These are phyloP conservation scores for Stegodyphus dumicola DNA, from an alignment of 1,140 invertebrate genomes.

Conservation along the genomic window DNA sequence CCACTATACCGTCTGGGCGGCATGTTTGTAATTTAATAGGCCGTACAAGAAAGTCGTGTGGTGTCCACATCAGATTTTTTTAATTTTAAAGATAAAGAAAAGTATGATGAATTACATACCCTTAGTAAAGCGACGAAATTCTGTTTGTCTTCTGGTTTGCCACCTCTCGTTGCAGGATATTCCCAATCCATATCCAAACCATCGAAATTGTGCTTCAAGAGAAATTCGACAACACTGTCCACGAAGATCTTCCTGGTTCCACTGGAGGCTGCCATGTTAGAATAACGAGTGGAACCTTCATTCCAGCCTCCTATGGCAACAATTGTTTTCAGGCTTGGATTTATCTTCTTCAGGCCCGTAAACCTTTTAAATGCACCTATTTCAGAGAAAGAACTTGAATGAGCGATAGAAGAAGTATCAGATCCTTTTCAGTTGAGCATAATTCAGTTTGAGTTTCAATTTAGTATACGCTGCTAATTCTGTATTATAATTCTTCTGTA, in stretches of 20 bases:
- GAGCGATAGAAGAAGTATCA: too few relatives aligned
- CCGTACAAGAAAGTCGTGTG: too few relatives aligned
- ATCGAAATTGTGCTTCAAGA: conserved; percentile 80
- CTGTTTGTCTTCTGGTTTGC: conserved; percentile 76
- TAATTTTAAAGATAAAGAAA: not conserved
- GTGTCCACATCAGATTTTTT: too few relatives aligned
- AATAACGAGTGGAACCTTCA: conserved; percentile 84
- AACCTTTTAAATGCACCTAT: conserved; percentile 67
- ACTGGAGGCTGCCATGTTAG: conserved; percentile 75
- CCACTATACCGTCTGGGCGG: too few relatives aligned
- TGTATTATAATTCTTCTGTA: too few relatives aligned
- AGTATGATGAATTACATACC: conserved; percentile 68
- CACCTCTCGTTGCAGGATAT: conserved; percentile 81
- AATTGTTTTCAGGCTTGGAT: conserved; percentile 76
- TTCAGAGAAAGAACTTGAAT: too few relatives aligned
- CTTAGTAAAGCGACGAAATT: conserved; percentile 82
- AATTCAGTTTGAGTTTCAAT: too few relatives aligned
- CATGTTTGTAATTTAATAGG: too few relatives aligned
- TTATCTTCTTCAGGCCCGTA: conserved; percentile 71
- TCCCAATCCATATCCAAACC: conserved; percentile 87
- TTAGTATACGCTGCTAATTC: too few relatives aligned
- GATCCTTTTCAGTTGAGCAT: too few relatives aligned
- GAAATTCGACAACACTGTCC: conserved; percentile 68
- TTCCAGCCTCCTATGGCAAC: conserved; percentile 86
- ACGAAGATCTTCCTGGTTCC: conserved; percentile 69